phyloP scores from a whole-genome alignment of 2,888 invertebrate species.

The Drosophila histrio region DNA sequence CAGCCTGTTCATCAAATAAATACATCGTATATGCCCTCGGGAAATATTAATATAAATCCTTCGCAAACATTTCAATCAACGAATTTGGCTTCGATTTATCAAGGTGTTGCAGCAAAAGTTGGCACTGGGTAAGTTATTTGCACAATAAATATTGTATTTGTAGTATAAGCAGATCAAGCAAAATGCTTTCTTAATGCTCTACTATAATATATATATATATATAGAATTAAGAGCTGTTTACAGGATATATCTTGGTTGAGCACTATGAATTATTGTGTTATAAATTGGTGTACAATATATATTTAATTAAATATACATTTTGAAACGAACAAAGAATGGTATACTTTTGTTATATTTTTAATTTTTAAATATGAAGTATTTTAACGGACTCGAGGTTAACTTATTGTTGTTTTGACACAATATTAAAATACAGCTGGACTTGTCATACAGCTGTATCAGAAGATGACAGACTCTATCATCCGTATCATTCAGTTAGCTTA shows the following conservation, averaged over 20 bases:
- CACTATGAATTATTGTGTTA: neutral
- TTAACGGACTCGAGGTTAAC: too few relatives aligned
- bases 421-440: too few relatives aligned
- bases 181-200: neutral
- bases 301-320: too few relatives aligned
- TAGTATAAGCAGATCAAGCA: neutral
- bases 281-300: too few relatives aligned
- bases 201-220: neutral
- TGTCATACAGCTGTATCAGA: too few relatives aligned
- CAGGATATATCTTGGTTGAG: neutral
- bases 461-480: too few relatives aligned
- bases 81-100: slow-evolving; percentile 82
- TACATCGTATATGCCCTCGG: slow-evolving; percentile 57
- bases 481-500: too few relatives aligned
- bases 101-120: slow-evolving; percentile 83
- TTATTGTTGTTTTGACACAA: too few relatives aligned
- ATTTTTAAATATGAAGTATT: too few relatives aligned
- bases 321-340: too few relatives aligned
- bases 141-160: neutral
- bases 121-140: slow-evolving; percentile 79
- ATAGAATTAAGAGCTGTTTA: neutral
- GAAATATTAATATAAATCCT: slow-evolving; percentile 58
- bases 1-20: slow-evolving; percentile 64
- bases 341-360: too few relatives aligned
- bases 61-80: slow-evolving; percentile 67